Conservation (phyloP, 2,888 invertebrate species). For the Andrena marginata region DNA sequence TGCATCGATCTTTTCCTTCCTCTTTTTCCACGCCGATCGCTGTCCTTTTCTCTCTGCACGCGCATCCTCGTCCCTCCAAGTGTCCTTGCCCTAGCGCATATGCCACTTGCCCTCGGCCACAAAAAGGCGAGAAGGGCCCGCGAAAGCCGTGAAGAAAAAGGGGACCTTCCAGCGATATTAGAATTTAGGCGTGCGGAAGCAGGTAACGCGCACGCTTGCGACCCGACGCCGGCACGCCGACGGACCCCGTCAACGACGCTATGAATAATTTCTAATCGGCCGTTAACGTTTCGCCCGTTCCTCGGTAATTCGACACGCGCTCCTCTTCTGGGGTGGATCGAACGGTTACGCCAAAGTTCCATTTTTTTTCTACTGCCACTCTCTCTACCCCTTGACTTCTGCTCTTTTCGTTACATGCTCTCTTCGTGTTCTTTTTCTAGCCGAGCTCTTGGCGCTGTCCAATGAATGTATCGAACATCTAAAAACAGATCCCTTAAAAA, state of each 20-base stretch:
- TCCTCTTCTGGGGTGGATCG: neutral
- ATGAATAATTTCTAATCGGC: slow-evolving; percentile 73
- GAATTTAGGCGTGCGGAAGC: slow-evolving; percentile 41
- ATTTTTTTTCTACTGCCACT: slow-evolving; percentile 8
- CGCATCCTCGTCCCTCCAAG: neutral
- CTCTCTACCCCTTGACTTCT: neutral
- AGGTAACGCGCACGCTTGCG: slow-evolving; percentile 66
- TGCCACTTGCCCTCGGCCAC: slow-evolving; percentile 36
- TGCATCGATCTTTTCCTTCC: slow-evolving; percentile 36
- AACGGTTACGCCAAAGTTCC: slow-evolving; percentile 38
- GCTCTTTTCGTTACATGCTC: slow-evolving; percentile 10
- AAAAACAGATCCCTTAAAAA: too few relatives aligned
- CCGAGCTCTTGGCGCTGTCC: too few relatives aligned
- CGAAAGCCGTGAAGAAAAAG: slow-evolving; percentile 23
- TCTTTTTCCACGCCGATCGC: neutral
- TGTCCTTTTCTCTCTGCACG: neutral
- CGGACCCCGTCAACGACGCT: slow-evolving; percentile 22
- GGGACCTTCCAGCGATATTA: slow-evolving; percentile 16
- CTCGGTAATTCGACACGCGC: slow-evolving; percentile 61
- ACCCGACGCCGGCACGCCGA: slow-evolving; percentile 35
- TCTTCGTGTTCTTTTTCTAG: too few relatives aligned
- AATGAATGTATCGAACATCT: too few relatives aligned
- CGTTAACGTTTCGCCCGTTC: slow-evolving; percentile 60
- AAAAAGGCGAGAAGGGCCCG: slow-evolving; percentile 16
- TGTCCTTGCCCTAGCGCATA: slow-evolving; percentile 3